phyloP scores from a whole-genome alignment of 2,113 vertebrate species.

The Nibea coibor region DNA sequence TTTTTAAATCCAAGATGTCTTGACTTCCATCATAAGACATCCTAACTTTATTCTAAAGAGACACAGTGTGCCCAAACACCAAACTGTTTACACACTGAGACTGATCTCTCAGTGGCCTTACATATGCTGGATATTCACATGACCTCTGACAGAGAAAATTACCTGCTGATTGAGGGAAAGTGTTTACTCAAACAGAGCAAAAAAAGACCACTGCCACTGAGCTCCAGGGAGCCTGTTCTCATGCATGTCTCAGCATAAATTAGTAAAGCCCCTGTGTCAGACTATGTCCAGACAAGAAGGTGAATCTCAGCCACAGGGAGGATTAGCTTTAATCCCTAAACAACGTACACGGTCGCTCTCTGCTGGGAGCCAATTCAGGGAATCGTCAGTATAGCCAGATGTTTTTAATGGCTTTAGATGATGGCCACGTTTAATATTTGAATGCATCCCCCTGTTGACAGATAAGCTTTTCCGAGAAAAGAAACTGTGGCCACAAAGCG shows the following conservation, averaged over 20 bases:
- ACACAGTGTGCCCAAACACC: not conserved
- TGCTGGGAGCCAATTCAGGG: conserved; percentile 65
- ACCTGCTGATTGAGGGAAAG: conserved; percentile 23
- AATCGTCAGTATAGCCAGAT: conserved; percentile 63
- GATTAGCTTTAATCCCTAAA: conserved; percentile 76
- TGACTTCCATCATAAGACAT: not conserved
- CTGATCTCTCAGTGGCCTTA: conserved; percentile 21
- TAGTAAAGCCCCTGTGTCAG: conserved; percentile 75
- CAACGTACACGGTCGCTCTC: conserved; percentile 59
- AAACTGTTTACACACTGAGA: conserved; percentile 7
- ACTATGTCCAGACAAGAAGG: conserved; percentile 78
- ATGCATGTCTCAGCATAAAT: conserved; percentile 80
- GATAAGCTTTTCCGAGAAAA: not conserved
- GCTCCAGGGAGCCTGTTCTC: conserved; percentile 66
- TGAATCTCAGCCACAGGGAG: conserved; percentile 78
- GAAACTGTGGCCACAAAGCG: conserved; percentile 14
- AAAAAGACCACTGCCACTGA: conserved; percentile 43
- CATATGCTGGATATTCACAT: conserved; percentile 32
- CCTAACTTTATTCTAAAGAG: conserved; percentile 8
- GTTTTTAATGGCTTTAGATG: conserved; percentile 55
- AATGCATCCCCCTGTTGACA: conserved; percentile 14
- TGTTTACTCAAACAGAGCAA: conserved; percentile 46
- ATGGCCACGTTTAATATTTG: conserved; percentile 20
- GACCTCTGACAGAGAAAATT: conserved; percentile 44
- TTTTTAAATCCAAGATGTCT: not conserved